A percentile compares a stretch with the other conserved stretches of the same genome.
phyloP scores from a whole-genome alignment of 2,797 vertebrate species.

The Cyclura pinguis region DNA sequence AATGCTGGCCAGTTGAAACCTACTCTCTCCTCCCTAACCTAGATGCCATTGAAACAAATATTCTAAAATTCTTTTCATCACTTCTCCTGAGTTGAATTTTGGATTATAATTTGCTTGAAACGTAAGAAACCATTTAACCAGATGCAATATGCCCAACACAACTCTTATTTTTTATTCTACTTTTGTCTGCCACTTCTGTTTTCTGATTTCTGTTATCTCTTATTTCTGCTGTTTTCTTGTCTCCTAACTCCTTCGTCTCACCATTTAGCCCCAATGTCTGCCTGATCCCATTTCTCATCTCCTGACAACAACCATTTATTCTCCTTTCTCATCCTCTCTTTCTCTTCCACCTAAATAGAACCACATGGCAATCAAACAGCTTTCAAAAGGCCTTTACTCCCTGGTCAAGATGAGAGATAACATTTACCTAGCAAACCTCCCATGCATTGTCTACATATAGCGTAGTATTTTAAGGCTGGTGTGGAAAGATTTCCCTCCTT shows the following conservation, averaged over 20 bases:
- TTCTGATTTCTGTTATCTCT: not conserved
- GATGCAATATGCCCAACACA: too few relatives aligned
- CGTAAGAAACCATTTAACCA: too few relatives aligned
- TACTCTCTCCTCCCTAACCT: not conserved
- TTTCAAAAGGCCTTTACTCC: not conserved
- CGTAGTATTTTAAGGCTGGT: not conserved
- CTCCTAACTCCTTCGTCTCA: not conserved
- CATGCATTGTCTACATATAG: not conserved
- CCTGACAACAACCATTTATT: not conserved
- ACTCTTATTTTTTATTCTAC: not conserved
- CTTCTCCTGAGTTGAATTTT: not conserved
- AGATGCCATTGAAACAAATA: not conserved
- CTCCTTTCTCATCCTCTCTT: not conserved
- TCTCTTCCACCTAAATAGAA: not conserved
- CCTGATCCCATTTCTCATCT: not conserved
- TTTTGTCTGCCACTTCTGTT: not conserved
- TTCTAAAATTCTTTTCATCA: not conserved
- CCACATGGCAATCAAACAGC: not conserved
- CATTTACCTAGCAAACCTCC: not conserved
- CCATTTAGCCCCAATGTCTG: not conserved
- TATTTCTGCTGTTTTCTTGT: not conserved
- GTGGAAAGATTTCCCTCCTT: not conserved
- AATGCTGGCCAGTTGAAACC: not conserved
- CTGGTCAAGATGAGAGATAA: not conserved
- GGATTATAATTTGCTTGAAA: too few relatives aligned